Evolutionary conservation across 2,888 invertebrate genomes (phyloP), one percentile per base, ranked within the genome.

Genomic region (Metellina segmentata): DNA sequence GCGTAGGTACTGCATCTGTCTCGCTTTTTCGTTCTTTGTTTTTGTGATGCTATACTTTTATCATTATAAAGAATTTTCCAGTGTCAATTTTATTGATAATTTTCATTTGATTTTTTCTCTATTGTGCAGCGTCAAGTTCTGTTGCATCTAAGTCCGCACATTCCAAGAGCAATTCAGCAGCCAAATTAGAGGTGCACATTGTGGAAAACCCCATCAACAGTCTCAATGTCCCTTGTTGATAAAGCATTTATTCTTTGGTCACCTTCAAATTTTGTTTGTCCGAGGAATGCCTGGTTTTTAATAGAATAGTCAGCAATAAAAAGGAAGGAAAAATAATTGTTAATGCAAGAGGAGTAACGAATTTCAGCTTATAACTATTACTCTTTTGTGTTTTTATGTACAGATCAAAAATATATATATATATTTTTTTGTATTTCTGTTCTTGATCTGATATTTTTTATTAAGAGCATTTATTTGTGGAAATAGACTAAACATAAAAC

Each of bases 101-200:
- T 51, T 83, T 52, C 61, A 20, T 51, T 51, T 83, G 53, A 48
- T 53, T 78, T 83, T 72, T 91, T 53, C 34, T n/a, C n/a, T n/a
- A 34, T 34, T 34, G 34, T 34, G 34, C 48, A 78, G 77, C 72
- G 20, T 72, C 72, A 19, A 90, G 53, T 82, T 81, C 77, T 86
- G 71, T 71, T 48, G 77, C 61, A n/a, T 69, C 85, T 53, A 85
- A 90, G 61, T 85, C 85, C 79, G 85, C 90, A 90, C 90, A 90
- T 85, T 90, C 90, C 79, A 87, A 74, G 53, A 72, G 83, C 83
- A 87, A 78, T 78, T 81, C 75, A 77, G 77, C 69, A 69, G 72
- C 81, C 75, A 92, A 89, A 92, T 85, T 89, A 90, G 90, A 92
- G 88, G 92, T 92, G 90, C 90, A 92, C 90, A 92, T 92, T 83